Evolutionary conservation across 2,888 invertebrate genomes (phyloP), one percentile per base, ranked within the genome.

Genomic region (Phanerotoma sp.): DNA sequence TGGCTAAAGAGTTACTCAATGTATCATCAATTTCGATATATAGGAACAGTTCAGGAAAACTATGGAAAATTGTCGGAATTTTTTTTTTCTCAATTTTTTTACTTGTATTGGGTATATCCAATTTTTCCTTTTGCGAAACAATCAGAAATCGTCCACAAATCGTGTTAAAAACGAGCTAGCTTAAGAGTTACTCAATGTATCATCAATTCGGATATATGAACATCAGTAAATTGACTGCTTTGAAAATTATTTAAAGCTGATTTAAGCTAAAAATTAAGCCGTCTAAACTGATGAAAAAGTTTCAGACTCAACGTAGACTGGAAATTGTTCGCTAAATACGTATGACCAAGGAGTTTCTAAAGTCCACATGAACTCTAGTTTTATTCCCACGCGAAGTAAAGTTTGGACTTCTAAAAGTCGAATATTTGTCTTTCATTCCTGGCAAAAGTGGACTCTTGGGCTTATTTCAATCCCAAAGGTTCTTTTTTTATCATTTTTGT

Each of bases 371-470:
- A 41, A 41, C 41, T 41, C 15, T 38, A 32, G 42, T 47, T 47
- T 16, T 37, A 37, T 25, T 41, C 42, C 22, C 33, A 30, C 47
- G 33, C 32, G 11, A 22, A 11, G 6, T 10, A 42, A 48, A 48
- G 25, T 54, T 33, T 30, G 21, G 25, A 47, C 41, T 48, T 40
- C 16, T 25, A n/a, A 28, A 30, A 49, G 44, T 54, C 22, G 44
- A 54, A 49, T 49, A 49, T 54, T 54, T 54, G 44, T 54, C 49
- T 54, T 54, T 35, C 38, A 49, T 38, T 41, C 22, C 22, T 18
- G 9, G 13, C 35, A 35, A 28, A 48, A 54, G 44, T 49, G 44
- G 48, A 54, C 49, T 42, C 54, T 47, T 37, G 54, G 42, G 28
- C 20, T 33, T 21, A 21, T 47, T 25, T n/a, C 22, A 13, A 21